A percentile compares a stretch with the other conserved stretches of the same genome.
Evolutionary conservation across 2,797 vertebrate species (phyloP).

Genomic region (Anguilla marmorata): DNA sequence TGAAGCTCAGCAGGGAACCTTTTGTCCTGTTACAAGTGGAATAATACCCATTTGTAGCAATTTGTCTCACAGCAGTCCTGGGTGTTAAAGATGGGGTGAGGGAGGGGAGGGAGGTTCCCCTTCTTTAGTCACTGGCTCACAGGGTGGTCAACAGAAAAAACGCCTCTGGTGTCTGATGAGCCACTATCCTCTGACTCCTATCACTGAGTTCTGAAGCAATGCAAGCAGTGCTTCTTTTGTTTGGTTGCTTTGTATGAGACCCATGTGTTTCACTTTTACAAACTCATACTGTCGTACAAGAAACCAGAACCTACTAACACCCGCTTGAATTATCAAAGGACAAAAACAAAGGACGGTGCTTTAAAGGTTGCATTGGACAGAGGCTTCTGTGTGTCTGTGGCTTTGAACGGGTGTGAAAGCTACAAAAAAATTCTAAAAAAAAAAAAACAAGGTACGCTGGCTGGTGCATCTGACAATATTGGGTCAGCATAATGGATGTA

Average conservation of each 20-base stretch:
- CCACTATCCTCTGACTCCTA: not conserved
- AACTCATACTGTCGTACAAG: not conserved
- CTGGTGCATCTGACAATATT: conserved; percentile 7
- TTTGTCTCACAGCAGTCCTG: conserved; percentile 67
- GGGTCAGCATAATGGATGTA: conserved; percentile 8
- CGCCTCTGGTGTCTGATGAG: not conserved
- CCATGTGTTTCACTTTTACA: not conserved
- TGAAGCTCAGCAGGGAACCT: conserved; percentile 52
- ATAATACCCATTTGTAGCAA: conserved; percentile 72
- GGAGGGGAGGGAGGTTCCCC: not conserved
- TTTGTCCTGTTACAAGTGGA: conserved; percentile 71
- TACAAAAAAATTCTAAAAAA: not conserved
- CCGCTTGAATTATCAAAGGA: not conserved
- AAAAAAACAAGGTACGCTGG: not conserved
- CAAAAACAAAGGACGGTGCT: not conserved
- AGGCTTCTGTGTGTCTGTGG: not conserved
- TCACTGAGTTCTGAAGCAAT: not conserved
- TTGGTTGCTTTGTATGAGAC: not conserved
- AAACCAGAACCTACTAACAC: not conserved
- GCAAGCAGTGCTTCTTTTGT: not conserved
- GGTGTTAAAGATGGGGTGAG: conserved; percentile 52
- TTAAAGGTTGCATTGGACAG: not conserved
- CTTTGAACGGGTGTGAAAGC: conserved; percentile 13
- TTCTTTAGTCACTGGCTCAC: conserved; percentile 11
- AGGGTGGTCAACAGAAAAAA: conserved; percentile 3